Evolutionary conservation across 2,797 vertebrate genomes (phyloP), one percentile per base, ranked within the genome.

Genomic region (Amblyraja radiata): DNA sequence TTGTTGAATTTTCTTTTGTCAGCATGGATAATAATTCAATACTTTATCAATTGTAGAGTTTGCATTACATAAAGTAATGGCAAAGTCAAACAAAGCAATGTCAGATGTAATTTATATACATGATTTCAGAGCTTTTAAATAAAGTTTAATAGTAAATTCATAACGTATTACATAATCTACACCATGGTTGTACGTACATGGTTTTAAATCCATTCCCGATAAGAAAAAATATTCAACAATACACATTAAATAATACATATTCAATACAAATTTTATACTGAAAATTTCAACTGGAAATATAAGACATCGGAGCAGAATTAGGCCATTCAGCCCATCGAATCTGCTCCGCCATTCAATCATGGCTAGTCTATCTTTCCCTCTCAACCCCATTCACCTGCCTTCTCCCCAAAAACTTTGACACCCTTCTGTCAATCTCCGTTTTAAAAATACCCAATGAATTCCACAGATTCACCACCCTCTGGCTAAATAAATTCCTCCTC

Each of bases 1-100:
- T 73, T 32, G n/a, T 71, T 74, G 68, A 76, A 74, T 92, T 65
- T 91, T 91, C 39, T 74, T 91, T 46, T 74, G 13, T 91, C 65
- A 74, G 39, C 36, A 14, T 74, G 68, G 73, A 74, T 54, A 9
- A 73, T 74, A 46, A 46, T 74, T 74, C 23, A 46, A 74, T 28
- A 91, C 74, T 74, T 91, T 46, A 73, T 73, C 7, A 25, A 25
- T 54, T 74, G 32, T 73, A 23, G 71, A 36, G 21, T 21, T 23
- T 74, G 39, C 46, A 32, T 88, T 65, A 88, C 16, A 28, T 91
- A 91, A 73, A 91, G 68, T 74, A 74, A 74, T 21, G 36, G 23
- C 90, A 74, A 71, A 91, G 39, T 74, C 74, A 73, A 91, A 61
- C 71, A 91, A 46, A 25, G 21, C 21, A 74, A 54, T 91, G 18